These are phyloP conservation scores for Muntiacus reevesi DNA, from an alignment of 2,113 vertebrate species.

Conservation along the genomic window DNA sequence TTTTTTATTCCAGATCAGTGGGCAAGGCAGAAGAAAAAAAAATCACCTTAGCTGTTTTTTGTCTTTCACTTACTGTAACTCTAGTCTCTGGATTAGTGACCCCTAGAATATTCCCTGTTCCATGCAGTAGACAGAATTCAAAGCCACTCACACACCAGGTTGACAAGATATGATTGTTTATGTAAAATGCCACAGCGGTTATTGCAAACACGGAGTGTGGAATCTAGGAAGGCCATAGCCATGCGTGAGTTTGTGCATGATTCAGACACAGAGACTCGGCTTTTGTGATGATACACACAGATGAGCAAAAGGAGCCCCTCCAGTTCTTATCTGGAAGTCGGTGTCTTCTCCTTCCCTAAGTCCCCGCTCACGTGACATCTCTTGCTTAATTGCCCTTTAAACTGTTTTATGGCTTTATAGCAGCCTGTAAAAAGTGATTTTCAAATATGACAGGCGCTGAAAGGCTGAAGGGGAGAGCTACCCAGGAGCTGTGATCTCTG, in stretches of 20 bases:
- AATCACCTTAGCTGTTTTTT: not conserved
- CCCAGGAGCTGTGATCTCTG: not conserved
- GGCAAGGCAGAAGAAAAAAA: not conserved
- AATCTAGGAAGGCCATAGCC: not conserved
- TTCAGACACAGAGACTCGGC: not conserved
- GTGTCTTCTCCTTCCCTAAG: not conserved
- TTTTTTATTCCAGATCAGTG: not conserved
- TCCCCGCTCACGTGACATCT: constrained; percentile 49
- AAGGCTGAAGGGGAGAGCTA: constrained; percentile 51
- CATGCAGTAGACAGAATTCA: not conserved
- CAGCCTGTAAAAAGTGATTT: constrained; percentile 79
- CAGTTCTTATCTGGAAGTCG: not conserved
- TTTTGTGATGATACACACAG: not conserved
- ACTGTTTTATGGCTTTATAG: constrained; percentile 84
- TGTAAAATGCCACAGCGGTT: not conserved
- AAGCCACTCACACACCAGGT: not conserved
- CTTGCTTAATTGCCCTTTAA: constrained; percentile 80
- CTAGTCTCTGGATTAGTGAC: not conserved
- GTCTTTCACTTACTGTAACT: not conserved
- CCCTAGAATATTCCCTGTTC: not conserved
- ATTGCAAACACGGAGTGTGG: accelerated
- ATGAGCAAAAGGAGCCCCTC: not conserved
- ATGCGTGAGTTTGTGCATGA: not conserved
- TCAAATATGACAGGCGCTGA: constrained; percentile 52
- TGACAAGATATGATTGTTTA: not conserved